Evolutionary conservation across 2,113 vertebrate genomes (phyloP).

Genomic region (Aplodontia rufa): DNA sequence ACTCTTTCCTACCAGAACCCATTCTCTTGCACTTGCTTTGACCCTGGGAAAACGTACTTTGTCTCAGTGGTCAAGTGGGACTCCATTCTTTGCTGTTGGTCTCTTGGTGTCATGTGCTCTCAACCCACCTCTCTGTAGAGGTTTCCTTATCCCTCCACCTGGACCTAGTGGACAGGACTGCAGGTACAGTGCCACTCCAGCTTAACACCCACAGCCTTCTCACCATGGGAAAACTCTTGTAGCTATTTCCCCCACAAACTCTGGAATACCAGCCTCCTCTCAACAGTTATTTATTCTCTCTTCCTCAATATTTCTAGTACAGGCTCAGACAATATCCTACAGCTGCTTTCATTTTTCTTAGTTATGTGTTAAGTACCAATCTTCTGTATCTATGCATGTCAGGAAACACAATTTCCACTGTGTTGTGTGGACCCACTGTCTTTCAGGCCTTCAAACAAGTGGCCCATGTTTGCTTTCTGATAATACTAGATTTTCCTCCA

Average conservation of each 20-base stretch:
- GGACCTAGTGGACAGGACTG: neutral
- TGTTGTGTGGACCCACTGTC: neutral
- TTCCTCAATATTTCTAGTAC: neutral
- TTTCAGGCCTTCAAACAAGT: neutral
- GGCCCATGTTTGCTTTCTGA: neutral
- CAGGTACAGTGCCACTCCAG: too few relatives aligned
- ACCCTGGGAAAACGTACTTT: neutral
- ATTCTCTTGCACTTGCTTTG: neutral
- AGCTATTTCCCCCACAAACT: neutral
- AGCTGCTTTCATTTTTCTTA: neutral
- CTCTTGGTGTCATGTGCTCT: fast-evolving
- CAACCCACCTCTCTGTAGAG: neutral
- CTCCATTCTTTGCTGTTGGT: neutral
- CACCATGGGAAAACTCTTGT: neutral
- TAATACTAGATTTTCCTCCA: neutral
- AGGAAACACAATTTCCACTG: neutral
- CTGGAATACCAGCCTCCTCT: neutral
- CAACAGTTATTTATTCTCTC: neutral
- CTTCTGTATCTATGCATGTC: neutral
- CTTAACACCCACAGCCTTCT: neutral
- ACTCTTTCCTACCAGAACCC: neutral
- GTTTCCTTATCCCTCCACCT: neutral
- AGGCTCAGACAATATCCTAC: neutral
- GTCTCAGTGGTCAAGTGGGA: neutral
- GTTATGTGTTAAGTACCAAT: neutral